These are phyloP conservation scores for Heliconius nattereri DNA, from an alignment of 1,140 invertebrate genomes.

Conservation along the genomic window DNA sequence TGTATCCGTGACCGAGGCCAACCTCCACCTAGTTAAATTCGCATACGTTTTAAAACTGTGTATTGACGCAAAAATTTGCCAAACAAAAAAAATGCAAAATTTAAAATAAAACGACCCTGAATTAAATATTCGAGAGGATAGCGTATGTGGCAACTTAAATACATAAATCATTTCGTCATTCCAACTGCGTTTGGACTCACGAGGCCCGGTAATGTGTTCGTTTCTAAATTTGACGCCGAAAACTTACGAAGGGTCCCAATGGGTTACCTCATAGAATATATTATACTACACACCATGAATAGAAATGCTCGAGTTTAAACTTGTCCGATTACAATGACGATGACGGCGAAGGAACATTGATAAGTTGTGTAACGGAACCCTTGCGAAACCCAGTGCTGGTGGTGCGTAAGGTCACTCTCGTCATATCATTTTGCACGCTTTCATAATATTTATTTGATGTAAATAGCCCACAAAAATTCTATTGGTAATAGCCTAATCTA, in stretches of 20 bases:
- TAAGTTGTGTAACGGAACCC: constrained; percentile 59
- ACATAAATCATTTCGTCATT: constrained; percentile 37
- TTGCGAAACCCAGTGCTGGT: constrained; percentile 51
- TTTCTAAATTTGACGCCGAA: constrained; percentile 28
- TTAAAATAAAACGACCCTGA: constrained; percentile 35
- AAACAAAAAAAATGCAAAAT: constrained; percentile 27
- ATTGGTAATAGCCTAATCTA: no score
- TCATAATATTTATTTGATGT: constrained; percentile 64
- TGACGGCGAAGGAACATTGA: constrained; percentile 52
- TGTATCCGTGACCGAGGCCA: not conserved
- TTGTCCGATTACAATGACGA: constrained; percentile 57
- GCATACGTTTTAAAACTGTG: constrained; percentile 22
- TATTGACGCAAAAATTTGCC: constrained; percentile 31
- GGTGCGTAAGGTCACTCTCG: constrained; percentile 74
- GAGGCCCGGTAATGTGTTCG: not conserved
- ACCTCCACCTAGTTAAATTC: constrained; percentile 1
- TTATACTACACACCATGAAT: constrained; percentile 47
- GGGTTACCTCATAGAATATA: constrained; percentile 38
- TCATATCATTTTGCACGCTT: constrained; percentile 74
- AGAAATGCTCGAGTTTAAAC: constrained; percentile 47
- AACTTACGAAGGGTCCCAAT: constrained; percentile 42
- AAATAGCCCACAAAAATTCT: constrained; percentile 43
- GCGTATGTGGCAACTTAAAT: constrained; percentile 37
- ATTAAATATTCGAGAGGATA: constrained; percentile 40
- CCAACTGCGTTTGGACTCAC: constrained; percentile 1